Evolutionary conservation across 2,113 vertebrate genomes (phyloP).

Genomic region (Takifugu flavidus): DNA sequence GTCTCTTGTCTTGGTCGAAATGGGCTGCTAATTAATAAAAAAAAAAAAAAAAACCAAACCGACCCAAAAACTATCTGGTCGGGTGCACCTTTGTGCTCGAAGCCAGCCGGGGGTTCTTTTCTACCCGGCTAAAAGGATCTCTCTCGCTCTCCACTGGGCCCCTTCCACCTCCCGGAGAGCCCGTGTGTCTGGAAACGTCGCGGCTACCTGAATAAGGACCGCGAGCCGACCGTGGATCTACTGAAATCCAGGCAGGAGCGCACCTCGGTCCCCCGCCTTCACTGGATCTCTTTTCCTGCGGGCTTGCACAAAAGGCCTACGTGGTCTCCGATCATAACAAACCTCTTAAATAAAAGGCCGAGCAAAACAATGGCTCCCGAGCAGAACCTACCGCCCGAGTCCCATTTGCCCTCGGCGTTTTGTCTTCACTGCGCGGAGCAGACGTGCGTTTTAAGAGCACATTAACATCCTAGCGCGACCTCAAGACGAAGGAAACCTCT

Average conservation of each 20-base stretch:
- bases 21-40: neutral
- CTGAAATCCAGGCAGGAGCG: neutral
- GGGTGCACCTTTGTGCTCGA: conserved; percentile 25
- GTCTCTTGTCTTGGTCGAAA: conserved; percentile 19
- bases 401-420: conserved; percentile 31
- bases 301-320: conserved; percentile 55
- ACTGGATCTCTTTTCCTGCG: conserved; percentile 52
- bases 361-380: conserved; percentile 41
- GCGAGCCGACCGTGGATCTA: neutral
- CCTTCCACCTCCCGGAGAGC: conserved; percentile 38
- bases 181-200: conserved; percentile 34
- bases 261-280: conserved; percentile 31
- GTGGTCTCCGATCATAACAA: conserved; percentile 51
- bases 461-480: conserved; percentile 65
- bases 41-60: neutral
- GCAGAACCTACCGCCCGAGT: conserved; percentile 34
- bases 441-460: conserved; percentile 27
- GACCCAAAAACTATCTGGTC: conserved; percentile 2
- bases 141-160: conserved; percentile 26
- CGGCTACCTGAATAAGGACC: neutral
- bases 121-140: conserved; percentile 7
- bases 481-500: conserved; percentile 59
- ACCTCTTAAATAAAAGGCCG: conserved; percentile 51
- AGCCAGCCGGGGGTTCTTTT: conserved; percentile 6
- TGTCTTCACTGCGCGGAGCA: neutral